phyloP scores from a whole-genome alignment of 1,140 invertebrate genomes.

The Luehdorfia chinensis region DNA sequence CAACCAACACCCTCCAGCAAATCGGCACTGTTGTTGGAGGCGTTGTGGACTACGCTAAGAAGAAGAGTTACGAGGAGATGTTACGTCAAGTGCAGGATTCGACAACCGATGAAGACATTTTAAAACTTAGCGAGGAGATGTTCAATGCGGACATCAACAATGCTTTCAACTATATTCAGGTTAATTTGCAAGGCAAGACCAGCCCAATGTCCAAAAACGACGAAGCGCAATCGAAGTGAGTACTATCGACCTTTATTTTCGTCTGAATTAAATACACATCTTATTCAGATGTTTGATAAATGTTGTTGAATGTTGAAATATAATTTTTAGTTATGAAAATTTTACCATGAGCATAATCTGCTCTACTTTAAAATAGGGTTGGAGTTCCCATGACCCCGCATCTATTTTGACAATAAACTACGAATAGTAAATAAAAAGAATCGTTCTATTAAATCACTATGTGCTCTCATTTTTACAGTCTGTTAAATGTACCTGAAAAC shows the following conservation, averaged over 20 bases:
- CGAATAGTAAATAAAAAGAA: too few species aligned
- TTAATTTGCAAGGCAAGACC: slow-evolving; percentile 70
- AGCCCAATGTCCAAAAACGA: slow-evolving; percentile 65
- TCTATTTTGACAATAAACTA: too few species aligned
- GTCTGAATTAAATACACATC: too few species aligned
- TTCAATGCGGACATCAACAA: slow-evolving; percentile 70
- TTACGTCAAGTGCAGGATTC: slow-evolving; percentile 57
- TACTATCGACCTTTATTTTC: too few species aligned
- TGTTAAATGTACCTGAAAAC: slow-evolving; percentile 59
- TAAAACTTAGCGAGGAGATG: slow-evolving; percentile 67
- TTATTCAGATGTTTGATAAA: too few species aligned
- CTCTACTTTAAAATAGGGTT: too few species aligned
- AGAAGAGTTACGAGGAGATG: slow-evolving; percentile 68
- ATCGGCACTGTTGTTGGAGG: slow-evolving; percentile 68
- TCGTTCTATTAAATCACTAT: too few species aligned
- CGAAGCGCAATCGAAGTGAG: slow-evolving; percentile 60
- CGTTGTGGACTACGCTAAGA: slow-evolving; percentile 67
- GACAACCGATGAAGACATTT: slow-evolving; percentile 62
- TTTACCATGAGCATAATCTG: too few species aligned
- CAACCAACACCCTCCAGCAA: slow-evolving; percentile 52
- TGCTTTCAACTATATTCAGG: slow-evolving; percentile 64
- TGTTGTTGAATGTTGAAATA: too few species aligned
- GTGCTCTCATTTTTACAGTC: slow-evolving; percentile 39
- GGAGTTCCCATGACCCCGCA: too few species aligned
- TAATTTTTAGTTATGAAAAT: too few species aligned